phyloP scores from a whole-genome alignment of 1,140 invertebrate species.

The Alviniconcha marisindica region DNA sequence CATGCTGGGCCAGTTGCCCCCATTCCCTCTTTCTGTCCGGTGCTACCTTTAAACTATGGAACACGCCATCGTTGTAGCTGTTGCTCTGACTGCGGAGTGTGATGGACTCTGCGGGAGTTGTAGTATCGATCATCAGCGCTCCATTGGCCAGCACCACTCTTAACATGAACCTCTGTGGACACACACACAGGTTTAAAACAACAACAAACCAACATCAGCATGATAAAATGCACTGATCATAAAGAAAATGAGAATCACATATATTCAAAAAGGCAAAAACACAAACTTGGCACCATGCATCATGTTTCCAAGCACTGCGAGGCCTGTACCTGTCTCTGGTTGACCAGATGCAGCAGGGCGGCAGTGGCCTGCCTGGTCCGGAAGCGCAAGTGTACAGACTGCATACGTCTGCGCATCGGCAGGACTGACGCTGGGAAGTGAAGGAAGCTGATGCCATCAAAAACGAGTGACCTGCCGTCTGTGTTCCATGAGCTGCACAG shows the following conservation, averaged over 20 bases:
- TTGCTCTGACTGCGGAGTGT: background rate
- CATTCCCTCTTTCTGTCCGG: too few species aligned
- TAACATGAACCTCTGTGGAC: constrained; percentile 33
- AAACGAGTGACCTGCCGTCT: constrained; percentile 30
- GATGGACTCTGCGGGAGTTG: constrained; percentile 33
- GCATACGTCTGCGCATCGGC: background rate
- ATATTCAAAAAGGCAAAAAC: background rate
- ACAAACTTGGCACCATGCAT: background rate
- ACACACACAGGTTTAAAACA: background rate
- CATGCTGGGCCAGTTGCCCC: too few species aligned
- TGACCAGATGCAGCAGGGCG: constrained; percentile 30
- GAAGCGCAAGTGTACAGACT: constrained; percentile 31
- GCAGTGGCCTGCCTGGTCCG: constrained; percentile 14
- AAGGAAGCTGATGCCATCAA: constrained; percentile 29
- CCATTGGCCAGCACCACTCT: constrained; percentile 15
- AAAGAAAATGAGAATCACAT: too few species aligned
- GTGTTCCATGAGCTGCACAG: too few species aligned
- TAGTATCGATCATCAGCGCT: constrained; percentile 29
- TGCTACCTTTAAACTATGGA: constrained; percentile 40
- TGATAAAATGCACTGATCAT: too few species aligned
- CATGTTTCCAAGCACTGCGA: background rate
- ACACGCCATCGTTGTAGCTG: constrained; percentile 32
- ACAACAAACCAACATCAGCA: too few species aligned
- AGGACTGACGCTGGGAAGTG: constrained; percentile 27
- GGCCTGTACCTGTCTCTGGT: constrained; percentile 26